Evolutionary conservation across 64 coral and sea anemone species (phyloP).

Genomic region (Dendrophyllia cribrosa): DNA sequence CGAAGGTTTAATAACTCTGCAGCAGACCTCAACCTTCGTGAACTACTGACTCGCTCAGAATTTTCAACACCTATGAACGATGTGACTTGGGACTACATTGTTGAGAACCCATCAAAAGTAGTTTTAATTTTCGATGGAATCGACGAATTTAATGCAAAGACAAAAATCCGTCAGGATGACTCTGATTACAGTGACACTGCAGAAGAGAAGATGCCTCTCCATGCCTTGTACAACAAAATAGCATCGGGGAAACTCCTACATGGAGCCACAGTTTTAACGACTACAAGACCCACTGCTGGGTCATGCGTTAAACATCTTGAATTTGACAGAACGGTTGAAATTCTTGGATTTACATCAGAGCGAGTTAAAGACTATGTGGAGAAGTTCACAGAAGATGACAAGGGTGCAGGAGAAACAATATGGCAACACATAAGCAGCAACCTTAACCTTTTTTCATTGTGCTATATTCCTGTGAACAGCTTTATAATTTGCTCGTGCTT

Average conservation of each 20-base stretch:
- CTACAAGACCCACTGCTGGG: constrained; percentile 67
- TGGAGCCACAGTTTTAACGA: constrained; percentile 24
- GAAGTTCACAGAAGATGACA: constrained; percentile 33
- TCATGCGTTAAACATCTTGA: background rate
- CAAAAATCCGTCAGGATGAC: background rate
- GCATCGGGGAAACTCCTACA: constrained; percentile 20
- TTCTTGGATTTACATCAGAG: constrained; percentile 64
- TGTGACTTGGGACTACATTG: constrained; percentile 13
- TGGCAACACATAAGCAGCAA: constrained; percentile 25
- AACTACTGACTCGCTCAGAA: background rate
- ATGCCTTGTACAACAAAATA: background rate
- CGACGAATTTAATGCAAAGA: constrained; percentile 35
- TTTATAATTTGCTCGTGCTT: constrained; percentile 63
- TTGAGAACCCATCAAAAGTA: constrained; percentile 16
- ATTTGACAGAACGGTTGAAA: constrained; percentile 57
- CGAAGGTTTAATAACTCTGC: background rate
- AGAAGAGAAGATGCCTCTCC: background rate
- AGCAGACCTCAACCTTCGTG: background rate
- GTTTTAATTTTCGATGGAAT: constrained; percentile 71
- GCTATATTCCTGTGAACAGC: constrained; percentile 77
- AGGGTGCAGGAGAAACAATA: background rate
- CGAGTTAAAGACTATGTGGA: constrained; percentile 60
- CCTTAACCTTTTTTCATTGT: constrained; percentile 57
- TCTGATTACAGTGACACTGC: background rate
- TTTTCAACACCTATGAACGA: constrained; percentile 24